Base-by-base conservation (phyloP, 2,113 vertebrate genomes). In the Cyprinodon brontotheroides region DNA sequence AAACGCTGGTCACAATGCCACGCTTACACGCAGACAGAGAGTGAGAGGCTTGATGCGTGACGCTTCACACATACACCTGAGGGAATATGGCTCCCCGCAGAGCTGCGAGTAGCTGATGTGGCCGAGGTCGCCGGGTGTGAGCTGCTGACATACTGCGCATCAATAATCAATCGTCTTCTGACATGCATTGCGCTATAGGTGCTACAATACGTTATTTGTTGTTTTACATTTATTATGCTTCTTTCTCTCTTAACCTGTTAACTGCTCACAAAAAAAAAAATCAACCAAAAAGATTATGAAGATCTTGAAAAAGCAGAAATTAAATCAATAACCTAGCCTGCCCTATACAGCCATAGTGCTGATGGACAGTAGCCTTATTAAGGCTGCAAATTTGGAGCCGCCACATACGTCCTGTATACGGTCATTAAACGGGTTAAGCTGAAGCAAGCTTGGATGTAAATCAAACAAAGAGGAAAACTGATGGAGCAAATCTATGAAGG, bases 1-100 rank as follows among this genome's bases (percentile, higher is more conserved):
- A 91, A 91, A 89, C 89, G 82, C 80, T 83, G 90, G 90, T 89
- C 90, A 87, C 84, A 79, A 60, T 39, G 75, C 65, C 47, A 76
- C 83, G 75, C 86, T 73, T 68, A 86, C 72, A 86, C 29, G 72
- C 60, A 57, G 75, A 61, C 66, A 70, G 71, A 68, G 70, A 65
- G 65, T 61, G 62, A 50, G 74, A 75, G 67, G 71, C 72, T 82
- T 86, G 88, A 92, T 77, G 85, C 74, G 80, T 77, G 86, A 87
- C 41, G 84, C 87, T 89, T 89, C 83, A 85, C 88, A 83, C 86
- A 82, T 64, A 62, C 82, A 86, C 83, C 79, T 79, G 75, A 74
- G 85, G 83, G 83, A 78, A 81, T 82, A 72, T 63, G 79, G 40
- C 81, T 83, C 72, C 82, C 72, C 45, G 14, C 75, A 72, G 83